phyloP scores from a whole-genome alignment of 2,113 vertebrate genomes.

The Pungitius pungitius region DNA sequence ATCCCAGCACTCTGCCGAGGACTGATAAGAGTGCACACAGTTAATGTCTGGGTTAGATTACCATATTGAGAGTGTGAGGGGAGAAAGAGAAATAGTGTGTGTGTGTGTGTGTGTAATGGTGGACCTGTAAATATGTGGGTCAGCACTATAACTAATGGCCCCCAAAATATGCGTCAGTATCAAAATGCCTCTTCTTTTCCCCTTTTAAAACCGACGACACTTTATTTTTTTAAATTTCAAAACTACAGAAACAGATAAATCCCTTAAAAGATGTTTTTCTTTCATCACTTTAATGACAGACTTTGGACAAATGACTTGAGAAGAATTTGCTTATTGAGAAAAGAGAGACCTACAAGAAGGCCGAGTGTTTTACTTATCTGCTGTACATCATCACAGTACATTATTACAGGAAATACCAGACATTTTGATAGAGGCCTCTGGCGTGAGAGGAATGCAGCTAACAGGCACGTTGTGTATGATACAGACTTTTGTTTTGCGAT shows the following conservation, averaged over 20 bases:
- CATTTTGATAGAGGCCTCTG: slow-evolving; percentile 10
- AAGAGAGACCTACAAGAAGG: too few species aligned
- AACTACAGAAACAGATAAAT: background rate
- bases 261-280: background rate
- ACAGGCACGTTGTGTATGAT: background rate
- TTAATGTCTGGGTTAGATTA: slow-evolving; percentile 54
- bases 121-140: slow-evolving; percentile 41
- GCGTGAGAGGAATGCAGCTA: background rate
- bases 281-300: background rate
- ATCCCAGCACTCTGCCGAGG: slow-evolving; percentile 53
- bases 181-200: background rate
- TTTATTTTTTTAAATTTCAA: background rate
- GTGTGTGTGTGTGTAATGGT: slow-evolving; percentile 21
- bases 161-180: slow-evolving; percentile 15
- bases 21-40: slow-evolving; percentile 59
- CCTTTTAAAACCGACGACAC: too few species aligned
- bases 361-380: slow-evolving; percentile 8
- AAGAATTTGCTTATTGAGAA: background rate
- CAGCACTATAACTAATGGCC: slow-evolving; percentile 31
- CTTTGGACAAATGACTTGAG: background rate
- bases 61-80: slow-evolving; percentile 42
- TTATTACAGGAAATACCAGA: slow-evolving; percentile 51
- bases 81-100: slow-evolving; percentile 17
- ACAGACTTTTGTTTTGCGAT: slow-evolving; percentile 2
- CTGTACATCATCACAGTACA: background rate